Percentiles rank a stretch among this genome's conserved stretches.
These are phyloP conservation scores for Conistra vaccinii DNA, from an alignment of 2,888 invertebrate genomes.

Conservation along the genomic window DNA sequence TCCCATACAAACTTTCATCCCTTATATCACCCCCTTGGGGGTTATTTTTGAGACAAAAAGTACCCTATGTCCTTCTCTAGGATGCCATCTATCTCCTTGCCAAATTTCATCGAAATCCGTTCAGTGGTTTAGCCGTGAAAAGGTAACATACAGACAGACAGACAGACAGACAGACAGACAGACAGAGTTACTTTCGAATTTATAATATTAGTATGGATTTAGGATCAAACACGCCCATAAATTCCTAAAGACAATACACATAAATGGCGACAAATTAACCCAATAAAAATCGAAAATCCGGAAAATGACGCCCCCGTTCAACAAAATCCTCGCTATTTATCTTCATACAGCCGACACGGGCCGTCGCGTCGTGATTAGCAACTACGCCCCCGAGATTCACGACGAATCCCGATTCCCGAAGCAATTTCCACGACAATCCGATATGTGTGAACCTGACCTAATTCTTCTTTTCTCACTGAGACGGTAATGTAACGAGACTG, in stretches of 20 bases:
- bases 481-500: constrained; percentile 48
- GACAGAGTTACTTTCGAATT: too few species aligned
- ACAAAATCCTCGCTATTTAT: constrained; percentile 29
- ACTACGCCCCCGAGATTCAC: constrained; percentile 44
- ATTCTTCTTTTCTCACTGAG: constrained; percentile 54
- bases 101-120: too few species aligned
- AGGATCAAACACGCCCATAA: neutral
- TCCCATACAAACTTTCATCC: too few species aligned
- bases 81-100: too few species aligned
- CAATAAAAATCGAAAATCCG: constrained; percentile 3
- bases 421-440: constrained; percentile 55
- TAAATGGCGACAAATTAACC: neutral
- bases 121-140: too few species aligned
- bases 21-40: too few species aligned
- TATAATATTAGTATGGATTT: too few species aligned
- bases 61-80: too few species aligned
- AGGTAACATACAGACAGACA: too few species aligned
- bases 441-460: constrained; percentile 57
- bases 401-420: constrained; percentile 44
- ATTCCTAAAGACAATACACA: neutral
- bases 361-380: constrained; percentile 44
- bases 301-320: constrained; percentile 1
- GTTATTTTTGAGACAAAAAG: too few species aligned
- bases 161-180: too few species aligned
- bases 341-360: constrained; percentile 32